Base-by-base conservation (phyloP, 37 sponge, comb jelly and placozoan species). In the Tethya wilhelma region DNA sequence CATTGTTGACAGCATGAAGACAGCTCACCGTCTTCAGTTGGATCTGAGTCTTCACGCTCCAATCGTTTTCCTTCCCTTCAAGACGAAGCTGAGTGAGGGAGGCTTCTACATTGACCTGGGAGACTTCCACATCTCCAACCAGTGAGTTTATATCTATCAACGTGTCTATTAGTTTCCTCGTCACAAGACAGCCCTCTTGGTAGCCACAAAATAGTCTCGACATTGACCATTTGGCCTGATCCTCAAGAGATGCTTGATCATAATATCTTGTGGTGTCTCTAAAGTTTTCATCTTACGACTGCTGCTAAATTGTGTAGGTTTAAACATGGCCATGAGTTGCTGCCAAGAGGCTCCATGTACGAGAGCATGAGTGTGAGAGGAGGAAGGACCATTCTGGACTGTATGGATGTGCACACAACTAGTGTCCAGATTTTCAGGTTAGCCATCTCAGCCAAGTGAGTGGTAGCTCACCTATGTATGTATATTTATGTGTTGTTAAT, bases 21-120 rank as follows among this genome's bases (percentile, higher is more conserved):
- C 86, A n/a, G 68, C 81, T 40, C 69, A 67, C 45, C 41, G 89
- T 20, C 31, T 82, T 19, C 64, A 64, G 49, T 26, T 88, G 64
- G 72, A 88, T 36, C 2, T 89, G 0, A 37, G 65, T 20, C 64
- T 89, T 7, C 67, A 76, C 22, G 89, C 89, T 8, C 89, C 89
- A 46, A 75, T 69, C 0, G 46, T 89, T 17, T 23, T 42, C 44
- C 37, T 89, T 0, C 84, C 84, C 19, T 84, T 67, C 71, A 64
- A 2, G 38, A 42, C 72, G 17, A 45, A 49, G 56, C 57, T 4
- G 2, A 41, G 30, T 0, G 30, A 69, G 45, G 88, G 88, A 70
- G n/a, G 64, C 6, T 41, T 88, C 20, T 42, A 41, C 30, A 44
- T 82, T 69, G 88, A 81, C 67, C 71, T 88, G 4, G 83, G 83